Percentiles rank a stretch among this genome's conserved stretches.
Evolutionary conservation across 2,113 vertebrate genomes (phyloP).

Genomic region (Chaenogobius annularis): DNA sequence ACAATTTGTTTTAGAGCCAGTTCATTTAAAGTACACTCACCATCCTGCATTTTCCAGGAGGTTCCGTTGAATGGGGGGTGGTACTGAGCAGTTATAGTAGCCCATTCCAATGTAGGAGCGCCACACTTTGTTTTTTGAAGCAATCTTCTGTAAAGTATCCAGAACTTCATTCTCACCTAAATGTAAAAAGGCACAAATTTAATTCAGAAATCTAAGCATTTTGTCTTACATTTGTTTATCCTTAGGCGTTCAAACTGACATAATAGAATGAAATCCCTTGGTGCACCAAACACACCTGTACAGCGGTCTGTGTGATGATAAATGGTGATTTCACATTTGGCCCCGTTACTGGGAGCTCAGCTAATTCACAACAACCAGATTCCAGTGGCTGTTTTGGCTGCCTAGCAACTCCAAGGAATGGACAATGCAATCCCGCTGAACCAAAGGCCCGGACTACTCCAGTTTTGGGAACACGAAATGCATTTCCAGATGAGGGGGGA

Average conservation of each 20-base stretch:
- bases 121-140: slow-evolving; percentile 92
- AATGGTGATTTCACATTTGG: slow-evolving; percentile 29
- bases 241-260: not conserved
- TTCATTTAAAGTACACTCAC: slow-evolving; percentile 73
- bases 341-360: slow-evolving; percentile 41
- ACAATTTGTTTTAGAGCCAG: not conserved
- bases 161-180: slow-evolving; percentile 96
- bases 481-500: slow-evolving; percentile 18
- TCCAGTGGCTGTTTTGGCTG: slow-evolving; percentile 65
- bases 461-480: slow-evolving; percentile 46
- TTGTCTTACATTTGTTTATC: too few species aligned
- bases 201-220: not conserved
- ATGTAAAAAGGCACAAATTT: slow-evolving; percentile 10
- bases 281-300: not conserved
- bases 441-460: slow-evolving; percentile 43
- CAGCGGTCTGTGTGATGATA: not conserved
- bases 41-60: slow-evolving; percentile 97
- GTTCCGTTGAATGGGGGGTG: slow-evolving; percentile 89
- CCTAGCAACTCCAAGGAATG: slow-evolving; percentile 73
- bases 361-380: slow-evolving; percentile 62
- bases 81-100: slow-evolving; percentile 94
- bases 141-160: slow-evolving; percentile 84
- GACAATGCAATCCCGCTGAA: slow-evolving; percentile 60
- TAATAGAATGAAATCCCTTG: not conserved
- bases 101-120: slow-evolving; percentile 98